A percentile compares a stretch with the other conserved stretches of the same genome.
Conservation (phyloP, 2,888 invertebrate genomes). For the Salpingus planirostris region DNA sequence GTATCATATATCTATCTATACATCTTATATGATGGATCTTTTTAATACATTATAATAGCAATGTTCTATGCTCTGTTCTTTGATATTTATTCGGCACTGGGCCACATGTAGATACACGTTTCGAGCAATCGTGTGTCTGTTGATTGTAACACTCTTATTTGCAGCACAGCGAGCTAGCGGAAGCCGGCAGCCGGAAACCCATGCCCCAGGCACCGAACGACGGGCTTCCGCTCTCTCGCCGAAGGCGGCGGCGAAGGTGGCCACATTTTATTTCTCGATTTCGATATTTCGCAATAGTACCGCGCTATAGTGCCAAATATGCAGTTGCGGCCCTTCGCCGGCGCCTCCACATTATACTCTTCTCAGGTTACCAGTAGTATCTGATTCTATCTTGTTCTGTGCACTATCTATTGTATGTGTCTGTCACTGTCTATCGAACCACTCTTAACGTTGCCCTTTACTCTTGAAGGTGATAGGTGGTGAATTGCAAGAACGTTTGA, state of each 20-base stretch:
- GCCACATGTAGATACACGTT: constrained; percentile 40
- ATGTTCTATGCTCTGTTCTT: constrained; percentile 35
- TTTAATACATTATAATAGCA: too few relatives aligned
- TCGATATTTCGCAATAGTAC: background rate
- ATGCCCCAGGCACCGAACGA: constrained; percentile 5
- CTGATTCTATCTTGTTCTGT: constrained; percentile 43
- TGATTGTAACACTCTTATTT: constrained; percentile 33
- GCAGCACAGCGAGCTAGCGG: constrained; percentile 29
- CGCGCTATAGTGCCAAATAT: background rate
- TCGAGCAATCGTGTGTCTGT: constrained; percentile 43
- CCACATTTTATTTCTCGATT: background rate
- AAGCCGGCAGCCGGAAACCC: constrained; percentile 19
- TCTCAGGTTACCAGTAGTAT: constrained; percentile 44
- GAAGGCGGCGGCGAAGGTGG: constrained; percentile 12
- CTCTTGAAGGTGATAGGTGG: constrained; percentile 99
- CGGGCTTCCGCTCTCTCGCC: constrained; percentile 10
- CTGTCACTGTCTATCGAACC: constrained; percentile 49
- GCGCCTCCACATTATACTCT: constrained; percentile 18
- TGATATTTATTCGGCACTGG: constrained; percentile 35
- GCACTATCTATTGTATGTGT: constrained; percentile 44
- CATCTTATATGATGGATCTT: too few relatives aligned
- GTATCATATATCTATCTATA: too few relatives aligned
- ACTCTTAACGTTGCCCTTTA: constrained; percentile 78
- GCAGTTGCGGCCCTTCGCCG: constrained; percentile 10
- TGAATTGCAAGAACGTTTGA: constrained; percentile 99